Evolutionary conservation across 1,140 invertebrate species (phyloP), one percentile per base, ranked within the genome.

Genomic region (Leptinotarsa undecemlineata): DNA sequence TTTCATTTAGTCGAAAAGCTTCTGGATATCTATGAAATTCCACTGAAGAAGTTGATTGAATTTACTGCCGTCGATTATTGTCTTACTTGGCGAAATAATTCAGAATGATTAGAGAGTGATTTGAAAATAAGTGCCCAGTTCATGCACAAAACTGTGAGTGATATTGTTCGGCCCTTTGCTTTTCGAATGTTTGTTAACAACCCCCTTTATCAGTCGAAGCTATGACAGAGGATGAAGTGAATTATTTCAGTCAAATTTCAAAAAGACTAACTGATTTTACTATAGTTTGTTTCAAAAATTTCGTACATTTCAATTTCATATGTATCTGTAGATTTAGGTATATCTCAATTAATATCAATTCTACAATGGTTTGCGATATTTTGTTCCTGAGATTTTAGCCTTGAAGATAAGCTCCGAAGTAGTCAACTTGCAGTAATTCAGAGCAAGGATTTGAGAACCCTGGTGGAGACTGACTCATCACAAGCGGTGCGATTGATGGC

Each of bases 131-230:
- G 48, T 63, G 51, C 48, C 66, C 42, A 64, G 71, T 74, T 21
- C 71, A 71, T 48, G 68, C 66, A 15, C 62, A 48, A n/a, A 61
- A 61, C 15, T 74, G 73, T 26, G 64, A 51, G 14, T 74, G 73
- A 0, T 62, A 71, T 48, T 74, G 61, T 15, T 61, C 66, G n/a
- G 3, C 21, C 70, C 70, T 71, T 26, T 74, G 62, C 23, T 48
- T 61, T 14, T 71, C 62, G 3, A 21, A 48, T n/a, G 66, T 8
- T 48, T 3, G 3, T 3, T 14, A 15, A 69, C 72, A 72, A 47
- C 26, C 72, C 2, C 69, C 69, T 6, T 63, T 62, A 23, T 21
- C 17, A 26, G 47, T 72, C 11, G 66, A 71, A 33, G 57, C 48
- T 17, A 72, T 78, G 48, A 21, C 17, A 15, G 62, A 51, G 23